Base-by-base conservation (phyloP, 2,113 vertebrate species). In the Gallinago paraguaiae region DNA sequence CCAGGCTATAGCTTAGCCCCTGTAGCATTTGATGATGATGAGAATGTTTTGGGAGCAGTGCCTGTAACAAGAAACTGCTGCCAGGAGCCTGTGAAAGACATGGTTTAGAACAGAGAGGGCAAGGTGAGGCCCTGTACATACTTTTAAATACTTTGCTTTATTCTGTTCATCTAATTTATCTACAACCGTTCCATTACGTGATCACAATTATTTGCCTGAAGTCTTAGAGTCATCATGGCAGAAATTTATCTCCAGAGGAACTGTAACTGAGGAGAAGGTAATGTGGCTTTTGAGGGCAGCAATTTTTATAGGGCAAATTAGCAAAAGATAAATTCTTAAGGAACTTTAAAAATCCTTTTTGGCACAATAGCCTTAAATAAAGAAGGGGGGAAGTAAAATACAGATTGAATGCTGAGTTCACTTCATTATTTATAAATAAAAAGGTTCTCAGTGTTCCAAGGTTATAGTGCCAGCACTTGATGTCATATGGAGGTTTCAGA, bases 341-440 rank as follows among this genome's bases (percentile, higher is more conserved):
- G 54, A 87, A 85, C 28, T 85, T 78, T 22, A 46, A 84, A 86
- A 86, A 77, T 84, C 46, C 5, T 82, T 70, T 89, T 78, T 68
- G 65, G 39, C 43, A 53, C 28, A 71, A 20, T 33, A 94, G 5
- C 13, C 17, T 51, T 87, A 68, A 65, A 53, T 57, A 64, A 90
- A 72, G 48, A 68, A 48, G 23, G 37, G 25, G 4, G 68, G 8
- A 88, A 86, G 19, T 69, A 76, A 92, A 81, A 69, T 45, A 56
- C 14, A 71, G 30, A 70, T 45, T 46, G 31, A 72, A 77, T 80
- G 8, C 50, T 69, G 54, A 74, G 15, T 86, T 86, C 7, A 57
- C 20, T 56, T 82, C 20, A 64, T 76, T 90, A 74, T 90, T 93
- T 88, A 68, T 82, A 57, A 88, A 80, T 86, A 82, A 90, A 90